Conservation (phyloP, 2,888 invertebrate genomes). For the Aphidius colemani region DNA sequence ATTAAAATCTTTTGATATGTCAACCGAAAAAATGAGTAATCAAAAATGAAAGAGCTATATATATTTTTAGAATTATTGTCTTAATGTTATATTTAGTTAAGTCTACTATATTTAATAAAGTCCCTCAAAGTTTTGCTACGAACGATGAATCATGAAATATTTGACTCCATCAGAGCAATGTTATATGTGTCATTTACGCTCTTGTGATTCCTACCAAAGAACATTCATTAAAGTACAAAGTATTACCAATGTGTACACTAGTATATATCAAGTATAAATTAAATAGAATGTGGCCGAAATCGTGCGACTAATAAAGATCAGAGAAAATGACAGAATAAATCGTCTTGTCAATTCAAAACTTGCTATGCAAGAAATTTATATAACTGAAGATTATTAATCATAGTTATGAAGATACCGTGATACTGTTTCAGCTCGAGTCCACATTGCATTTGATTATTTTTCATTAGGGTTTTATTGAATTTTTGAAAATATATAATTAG, state of each 20-base stretch:
- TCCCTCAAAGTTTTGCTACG: too few relatives aligned
- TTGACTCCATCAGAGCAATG: too few relatives aligned
- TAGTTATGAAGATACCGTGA: conserved; percentile 55
- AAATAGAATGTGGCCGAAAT: conserved; percentile 1
- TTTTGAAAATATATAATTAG: background rate
- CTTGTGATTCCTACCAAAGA: too few relatives aligned
- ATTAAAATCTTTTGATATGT: too few relatives aligned
- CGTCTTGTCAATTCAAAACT: too few relatives aligned
- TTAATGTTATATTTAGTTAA: too few relatives aligned
- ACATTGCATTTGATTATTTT: conserved; percentile 52
- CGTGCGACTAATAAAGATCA: background rate
- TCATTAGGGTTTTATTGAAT: conserved; percentile 22
- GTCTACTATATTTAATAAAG: too few relatives aligned
- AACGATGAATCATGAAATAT: too few relatives aligned
- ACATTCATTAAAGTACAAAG: conserved; percentile 1
- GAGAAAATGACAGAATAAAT: background rate
- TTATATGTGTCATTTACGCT: too few relatives aligned
- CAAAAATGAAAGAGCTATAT: too few relatives aligned
- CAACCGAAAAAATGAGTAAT: too few relatives aligned
- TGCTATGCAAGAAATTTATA: background rate
- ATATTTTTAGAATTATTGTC: too few relatives aligned
- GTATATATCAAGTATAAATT: background rate
- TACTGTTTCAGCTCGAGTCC: conserved; percentile 50
- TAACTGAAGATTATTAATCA: conserved; percentile 56
- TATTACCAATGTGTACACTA: conserved; percentile 4